These are phyloP conservation scores for Maccullochella peelii DNA, from an alignment of 2,113 vertebrate species.

Conservation along the genomic window DNA sequence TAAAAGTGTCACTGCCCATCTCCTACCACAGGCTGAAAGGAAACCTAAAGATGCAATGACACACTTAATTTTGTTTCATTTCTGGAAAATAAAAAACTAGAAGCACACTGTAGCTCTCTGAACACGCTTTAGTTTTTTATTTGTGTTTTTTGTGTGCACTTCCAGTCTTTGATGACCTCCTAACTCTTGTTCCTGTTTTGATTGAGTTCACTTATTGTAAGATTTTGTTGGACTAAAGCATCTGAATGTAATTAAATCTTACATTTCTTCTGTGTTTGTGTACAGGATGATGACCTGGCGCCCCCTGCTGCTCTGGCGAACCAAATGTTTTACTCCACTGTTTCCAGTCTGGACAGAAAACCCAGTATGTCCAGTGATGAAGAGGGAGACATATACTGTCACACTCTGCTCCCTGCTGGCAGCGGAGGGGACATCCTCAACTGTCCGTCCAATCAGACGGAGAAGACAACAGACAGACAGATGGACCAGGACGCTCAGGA, in stretches of 20 bases:
- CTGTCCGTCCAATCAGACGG: conserved; percentile 64
- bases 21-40: too few species aligned
- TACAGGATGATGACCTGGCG: conserved; percentile 40
- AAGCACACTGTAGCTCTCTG: too few species aligned
- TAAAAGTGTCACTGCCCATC: too few species aligned
- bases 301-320: conserved; percentile 52
- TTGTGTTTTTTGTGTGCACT: neutral
- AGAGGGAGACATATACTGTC: conserved; percentile 94
- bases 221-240: neutral
- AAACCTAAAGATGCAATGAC: too few species aligned
- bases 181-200: neutral
- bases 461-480: conserved; percentile 32
- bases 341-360: conserved; percentile 53
- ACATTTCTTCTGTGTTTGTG: conserved; percentile 4
- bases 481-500: conserved; percentile 52
- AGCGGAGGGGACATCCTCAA: conserved; percentile 79
- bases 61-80: too few species aligned
- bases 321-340: conserved; percentile 68
- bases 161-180: neutral
- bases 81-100: too few species aligned
- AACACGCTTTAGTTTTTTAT: neutral
- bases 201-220: neutral
- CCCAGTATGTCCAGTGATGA: conserved; percentile 90
- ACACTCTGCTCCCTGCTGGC: conserved; percentile 78
- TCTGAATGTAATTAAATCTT: too few species aligned